Conservation (phyloP, 2,113 vertebrate species). For the Sterna hirundo region DNA sequence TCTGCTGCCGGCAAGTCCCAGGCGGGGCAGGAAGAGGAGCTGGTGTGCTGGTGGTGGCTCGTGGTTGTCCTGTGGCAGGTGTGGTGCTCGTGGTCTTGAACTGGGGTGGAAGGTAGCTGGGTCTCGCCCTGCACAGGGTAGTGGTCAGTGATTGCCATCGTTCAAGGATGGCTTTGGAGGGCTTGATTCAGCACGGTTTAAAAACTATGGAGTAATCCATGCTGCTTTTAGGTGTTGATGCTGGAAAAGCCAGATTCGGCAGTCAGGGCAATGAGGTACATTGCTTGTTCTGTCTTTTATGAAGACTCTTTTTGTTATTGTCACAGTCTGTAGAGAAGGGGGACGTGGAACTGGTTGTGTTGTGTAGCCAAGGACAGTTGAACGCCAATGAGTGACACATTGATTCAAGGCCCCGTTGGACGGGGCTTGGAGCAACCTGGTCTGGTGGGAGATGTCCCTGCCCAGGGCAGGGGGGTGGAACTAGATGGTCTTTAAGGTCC, state of each 20-base stretch:
- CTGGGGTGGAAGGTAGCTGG: neutral
- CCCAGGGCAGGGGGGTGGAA: neutral
- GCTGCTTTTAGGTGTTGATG: neutral
- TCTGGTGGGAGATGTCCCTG: neutral
- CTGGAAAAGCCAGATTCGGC: rapidly evolving
- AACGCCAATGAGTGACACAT: rapidly evolving
- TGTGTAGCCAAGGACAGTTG: neutral
- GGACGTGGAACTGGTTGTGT: neutral
- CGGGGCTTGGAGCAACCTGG: neutral
- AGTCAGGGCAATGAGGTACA: neutral
- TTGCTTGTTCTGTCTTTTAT: rapidly evolving
- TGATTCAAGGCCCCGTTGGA: neutral
- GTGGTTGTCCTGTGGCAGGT: neutral
- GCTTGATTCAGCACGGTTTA: neutral
- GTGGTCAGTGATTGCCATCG: rapidly evolving
- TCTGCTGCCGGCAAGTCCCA: neutral
- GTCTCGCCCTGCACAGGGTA: neutral
- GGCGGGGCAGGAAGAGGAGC: neutral
- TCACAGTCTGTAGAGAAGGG: neutral
- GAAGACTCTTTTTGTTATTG: neutral
- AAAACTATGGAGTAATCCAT: neutral
- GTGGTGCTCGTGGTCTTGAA: neutral
- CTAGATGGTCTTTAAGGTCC: neutral
- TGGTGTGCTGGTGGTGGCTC: rapidly evolving
- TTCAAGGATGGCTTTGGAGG: neutral